These are phyloP conservation scores for Bombus pyrosoma DNA, from an alignment of 1,140 invertebrate species.

Conservation along the genomic window DNA sequence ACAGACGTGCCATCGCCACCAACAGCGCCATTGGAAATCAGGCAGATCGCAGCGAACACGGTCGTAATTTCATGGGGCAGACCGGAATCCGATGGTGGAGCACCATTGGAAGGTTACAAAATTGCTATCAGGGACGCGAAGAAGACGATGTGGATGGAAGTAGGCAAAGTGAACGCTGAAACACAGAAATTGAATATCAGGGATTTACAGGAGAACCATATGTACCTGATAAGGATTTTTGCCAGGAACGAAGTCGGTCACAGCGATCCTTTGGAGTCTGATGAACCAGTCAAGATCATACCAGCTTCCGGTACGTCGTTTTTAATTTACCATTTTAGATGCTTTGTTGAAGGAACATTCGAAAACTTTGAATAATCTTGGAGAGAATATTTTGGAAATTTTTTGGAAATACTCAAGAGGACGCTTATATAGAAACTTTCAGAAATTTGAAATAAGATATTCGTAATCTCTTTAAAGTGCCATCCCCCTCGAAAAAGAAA, in stretches of 20 bases:
- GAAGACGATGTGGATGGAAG: constrained; percentile 98
- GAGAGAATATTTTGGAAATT: background rate
- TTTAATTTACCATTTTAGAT: background rate
- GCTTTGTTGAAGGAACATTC: background rate
- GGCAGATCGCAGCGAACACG: constrained; percentile 91
- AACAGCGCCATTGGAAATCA: constrained; percentile 93
- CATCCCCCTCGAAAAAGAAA: too few species aligned
- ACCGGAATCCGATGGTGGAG: constrained; percentile 96
- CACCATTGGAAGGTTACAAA: constrained; percentile 94
- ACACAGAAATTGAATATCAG: constrained; percentile 92
- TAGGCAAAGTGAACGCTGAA: constrained; percentile 91
- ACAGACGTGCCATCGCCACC: constrained; percentile 94
- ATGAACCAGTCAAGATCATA: constrained; percentile 94
- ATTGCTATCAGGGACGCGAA: constrained; percentile 95
- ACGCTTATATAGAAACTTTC: background rate
- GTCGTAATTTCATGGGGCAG: constrained; percentile 96
- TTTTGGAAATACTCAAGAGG: background rate
- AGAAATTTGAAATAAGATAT: background rate
- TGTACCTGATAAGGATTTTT: constrained; percentile 94
- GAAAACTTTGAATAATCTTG: background rate
- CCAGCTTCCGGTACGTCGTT: constrained; percentile 88
- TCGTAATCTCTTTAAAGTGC: background rate
- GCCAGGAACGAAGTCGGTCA: constrained; percentile 97
- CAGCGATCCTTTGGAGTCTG: constrained; percentile 96
- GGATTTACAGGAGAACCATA: constrained; percentile 94